phyloP scores from a whole-genome alignment of 1,140 invertebrate species.

The Leptinotarsa lineolata region DNA sequence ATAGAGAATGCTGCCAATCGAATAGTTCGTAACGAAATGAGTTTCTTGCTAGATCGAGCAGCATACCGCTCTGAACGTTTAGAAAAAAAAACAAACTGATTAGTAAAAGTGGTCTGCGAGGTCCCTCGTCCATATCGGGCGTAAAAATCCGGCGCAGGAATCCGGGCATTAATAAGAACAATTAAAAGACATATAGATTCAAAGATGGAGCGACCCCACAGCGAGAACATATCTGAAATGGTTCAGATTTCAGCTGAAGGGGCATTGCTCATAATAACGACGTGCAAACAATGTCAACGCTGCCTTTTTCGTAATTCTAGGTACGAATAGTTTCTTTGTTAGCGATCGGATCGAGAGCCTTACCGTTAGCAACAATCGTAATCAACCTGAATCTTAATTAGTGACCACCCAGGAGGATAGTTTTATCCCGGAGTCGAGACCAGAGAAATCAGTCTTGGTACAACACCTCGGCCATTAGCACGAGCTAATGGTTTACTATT shows the following conservation, averaged over 20 bases:
- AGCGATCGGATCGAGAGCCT: conserved; percentile 46
- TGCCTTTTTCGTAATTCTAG: conserved; percentile 54
- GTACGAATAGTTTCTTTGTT: conserved; percentile 51
- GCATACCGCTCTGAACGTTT: conserved; percentile 25
- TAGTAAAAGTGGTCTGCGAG: conserved; percentile 31
- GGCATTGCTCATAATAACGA: conserved; percentile 52
- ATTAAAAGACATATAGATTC: conserved; percentile 47
- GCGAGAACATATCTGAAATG: conserved; percentile 50
- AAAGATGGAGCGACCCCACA: conserved; percentile 50
- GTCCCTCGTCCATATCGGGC: conserved; percentile 36
- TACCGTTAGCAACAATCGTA: conserved; percentile 55
- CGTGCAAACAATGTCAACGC: conserved; percentile 47
- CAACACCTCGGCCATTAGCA: conserved; percentile 53
- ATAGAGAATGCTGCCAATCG: conserved; percentile 26
- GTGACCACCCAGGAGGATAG: conserved; percentile 53
- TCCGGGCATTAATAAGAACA: conserved; percentile 48
- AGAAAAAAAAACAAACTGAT: conserved; percentile 37
- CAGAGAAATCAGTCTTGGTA: conserved; percentile 45
- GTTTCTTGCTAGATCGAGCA: conserved; percentile 37
- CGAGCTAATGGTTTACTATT: conserved; percentile 53
- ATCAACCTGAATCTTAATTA: conserved; percentile 55
- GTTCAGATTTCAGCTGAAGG: conserved; percentile 51
- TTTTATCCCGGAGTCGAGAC: conserved; percentile 43
- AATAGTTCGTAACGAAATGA: conserved; percentile 36
- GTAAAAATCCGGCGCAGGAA: conserved; percentile 44